phyloP scores from a whole-genome alignment of 2,888 invertebrate species.

The Pasiphila rectangulata region DNA sequence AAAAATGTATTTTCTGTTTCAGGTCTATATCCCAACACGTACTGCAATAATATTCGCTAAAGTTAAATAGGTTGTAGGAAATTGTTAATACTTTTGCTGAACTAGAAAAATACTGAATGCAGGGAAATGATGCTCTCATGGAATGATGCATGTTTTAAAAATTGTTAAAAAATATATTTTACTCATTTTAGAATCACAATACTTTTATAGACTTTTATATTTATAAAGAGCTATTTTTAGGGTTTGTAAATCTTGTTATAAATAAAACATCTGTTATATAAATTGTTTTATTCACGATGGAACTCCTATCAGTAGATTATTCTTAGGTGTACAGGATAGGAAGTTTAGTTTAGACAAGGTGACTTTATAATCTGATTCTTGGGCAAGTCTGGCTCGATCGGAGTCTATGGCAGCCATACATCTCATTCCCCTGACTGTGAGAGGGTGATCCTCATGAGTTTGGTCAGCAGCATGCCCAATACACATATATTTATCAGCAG shows the following conservation, averaged over 20 bases:
- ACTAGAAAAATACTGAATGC: slow-evolving; percentile 11
- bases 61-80: slow-evolving; percentile 27
- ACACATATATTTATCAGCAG: slow-evolving; percentile 85
- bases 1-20: slow-evolving; percentile 49
- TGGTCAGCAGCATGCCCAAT: slow-evolving; percentile 96
- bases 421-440: slow-evolving; percentile 87
- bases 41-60: slow-evolving; percentile 84
- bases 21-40: slow-evolving; percentile 88
- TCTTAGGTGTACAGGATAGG: slow-evolving; percentile 93
- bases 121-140: slow-evolving; percentile 26
- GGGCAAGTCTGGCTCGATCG: slow-evolving; percentile 88
- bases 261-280: slow-evolving; percentile 45
- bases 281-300: slow-evolving; percentile 43
- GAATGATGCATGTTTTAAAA: slow-evolving; percentile 21
- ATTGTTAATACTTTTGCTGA: slow-evolving; percentile 18
- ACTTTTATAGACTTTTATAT: slow-evolving; percentile 37
- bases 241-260: slow-evolving; percentile 40
- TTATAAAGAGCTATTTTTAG: slow-evolving; percentile 37
- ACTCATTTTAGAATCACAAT: slow-evolving; percentile 23
- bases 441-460: slow-evolving; percentile 87
- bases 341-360: slow-evolving; percentile 89
- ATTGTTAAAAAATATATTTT: slow-evolving; percentile 22
- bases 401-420: slow-evolving; percentile 95
- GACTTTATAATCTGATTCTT: slow-evolving; percentile 88
- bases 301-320: slow-evolving; percentile 89